Base-by-base conservation (phyloP, 2,797 vertebrate species). In the Eidolon dupreanum region DNA sequence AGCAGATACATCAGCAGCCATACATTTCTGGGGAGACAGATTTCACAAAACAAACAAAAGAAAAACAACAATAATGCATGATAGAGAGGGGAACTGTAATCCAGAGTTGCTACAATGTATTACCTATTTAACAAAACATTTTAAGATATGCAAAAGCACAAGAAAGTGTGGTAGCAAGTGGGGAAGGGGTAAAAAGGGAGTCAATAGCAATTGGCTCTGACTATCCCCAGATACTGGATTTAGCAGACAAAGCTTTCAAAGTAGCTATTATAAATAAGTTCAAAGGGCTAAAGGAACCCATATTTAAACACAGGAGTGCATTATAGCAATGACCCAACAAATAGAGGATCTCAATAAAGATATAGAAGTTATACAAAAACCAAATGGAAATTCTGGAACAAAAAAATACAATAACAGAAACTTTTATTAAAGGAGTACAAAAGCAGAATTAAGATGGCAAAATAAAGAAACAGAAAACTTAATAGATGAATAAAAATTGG, bases 171-270 rank as follows among this genome's bases (percentile, higher is more conserved):
- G 49, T 49, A 49, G 49, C 4, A 15, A 49, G 15, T 49, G 49
- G 49, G 15, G 49, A 49, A 49, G 49, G 15, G 49, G 15, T 49
- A 49, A 81, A 66, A 85, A 49, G 15, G 7, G 36, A 91, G 6
- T 36, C 71, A 75, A 22, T 22, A 87, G 53, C 74, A 70, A 82
- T 38, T 43, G 66, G 51, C 24, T 88, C 65, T 70, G 33, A 46
- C 41, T 31, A 63, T 75, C 8, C 36, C 24, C 17, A 70, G 84
- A 70, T 73, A 57, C 1, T 55, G 51, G 43, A 71, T 63, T 71
- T 49, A 75, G 63, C n/a, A 51, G 51, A 86, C 61, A 92, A 93
- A 75, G 36, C 38, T 33, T 86, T 89, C 88, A 94, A 81, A 85
- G 79, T 5, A 57, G 73, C n/a, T 75, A 26, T 63, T 92, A 51